A percentile compares a stretch with the other conserved stretches of the same genome.
These are phyloP conservation scores for Saccopteryx bilineata DNA, from an alignment of 2,113 vertebrate species.

Conservation along the genomic window DNA sequence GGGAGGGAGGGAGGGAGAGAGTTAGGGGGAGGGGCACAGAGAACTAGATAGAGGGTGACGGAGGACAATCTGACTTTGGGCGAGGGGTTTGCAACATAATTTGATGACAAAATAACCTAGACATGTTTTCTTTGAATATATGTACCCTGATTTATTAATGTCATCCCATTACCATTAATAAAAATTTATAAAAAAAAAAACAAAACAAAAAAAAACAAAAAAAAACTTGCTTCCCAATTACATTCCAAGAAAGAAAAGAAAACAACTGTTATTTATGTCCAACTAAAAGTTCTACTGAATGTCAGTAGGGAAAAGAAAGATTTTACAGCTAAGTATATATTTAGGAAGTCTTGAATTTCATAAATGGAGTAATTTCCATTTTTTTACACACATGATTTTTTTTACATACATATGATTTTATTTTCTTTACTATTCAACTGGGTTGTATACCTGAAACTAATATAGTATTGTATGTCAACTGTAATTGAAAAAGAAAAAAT, in stretches of 20 bases:
- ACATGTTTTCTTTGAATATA: too few relatives aligned
- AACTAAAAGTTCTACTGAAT: slow-evolving; percentile 15
- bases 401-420: slow-evolving; percentile 1
- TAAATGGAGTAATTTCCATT: neutral
- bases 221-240: slow-evolving; percentile 24
- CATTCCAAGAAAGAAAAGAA: slow-evolving; percentile 50
- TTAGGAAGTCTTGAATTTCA: slow-evolving; percentile 58
- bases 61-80: too few relatives aligned
- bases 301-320: neutral
- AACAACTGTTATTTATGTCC: slow-evolving; percentile 14
- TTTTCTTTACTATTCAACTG: neutral
- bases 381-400: neutral
- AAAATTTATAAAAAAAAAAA: too few relatives aligned
- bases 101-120: too few relatives aligned
- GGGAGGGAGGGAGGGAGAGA: too few relatives aligned
- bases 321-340: slow-evolving; percentile 1
- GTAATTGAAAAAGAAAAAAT: neutral
- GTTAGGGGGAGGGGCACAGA: too few relatives aligned
- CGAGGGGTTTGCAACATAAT: too few relatives aligned
- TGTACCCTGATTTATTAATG: too few relatives aligned
- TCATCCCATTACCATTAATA: too few relatives aligned
- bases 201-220: too few relatives aligned
- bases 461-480: neutral
- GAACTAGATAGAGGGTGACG: too few relatives aligned
- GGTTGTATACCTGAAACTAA: neutral